Percentiles rank a stretch among this genome's conserved stretches.
Evolutionary conservation across 2,888 invertebrate genomes (phyloP).

Genomic region (Drosophila suboccidentalis): DNA sequence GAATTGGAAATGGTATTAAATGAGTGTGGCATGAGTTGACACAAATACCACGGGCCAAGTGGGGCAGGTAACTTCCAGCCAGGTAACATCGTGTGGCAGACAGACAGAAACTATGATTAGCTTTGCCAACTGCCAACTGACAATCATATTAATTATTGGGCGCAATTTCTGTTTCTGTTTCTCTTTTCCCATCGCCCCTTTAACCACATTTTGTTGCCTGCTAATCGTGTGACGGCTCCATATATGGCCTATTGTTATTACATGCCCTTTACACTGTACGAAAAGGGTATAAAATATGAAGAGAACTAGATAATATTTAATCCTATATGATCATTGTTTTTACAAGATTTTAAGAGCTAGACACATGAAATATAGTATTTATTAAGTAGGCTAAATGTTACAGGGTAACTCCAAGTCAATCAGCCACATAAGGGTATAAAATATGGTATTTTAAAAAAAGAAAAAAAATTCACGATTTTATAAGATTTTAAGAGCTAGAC

Average conservation of each 20-base stretch:
- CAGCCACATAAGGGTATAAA: background rate
- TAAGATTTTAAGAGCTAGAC: background rate
- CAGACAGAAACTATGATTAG: conserved; percentile 45
- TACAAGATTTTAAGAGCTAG: background rate
- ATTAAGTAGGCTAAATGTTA: background rate
- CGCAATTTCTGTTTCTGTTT: background rate
- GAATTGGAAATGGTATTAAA: conserved; percentile 29
- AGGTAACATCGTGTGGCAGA: conserved; percentile 3
- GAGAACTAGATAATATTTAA: background rate
- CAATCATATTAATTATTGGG: conserved; percentile 65
- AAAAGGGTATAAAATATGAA: background rate
- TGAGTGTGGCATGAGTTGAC: conserved; percentile 38
- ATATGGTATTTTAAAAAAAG: too few species aligned
- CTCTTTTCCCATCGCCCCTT: background rate
- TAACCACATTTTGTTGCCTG: background rate
- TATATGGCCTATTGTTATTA: conserved; percentile 17
- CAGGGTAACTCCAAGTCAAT: background rate
- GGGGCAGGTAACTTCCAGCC: conserved; percentile 20
- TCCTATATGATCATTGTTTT: background rate
- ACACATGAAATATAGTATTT: background rate
- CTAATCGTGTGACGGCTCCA: conserved; percentile 11
- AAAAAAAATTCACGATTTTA: too few species aligned
- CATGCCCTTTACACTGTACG: background rate
- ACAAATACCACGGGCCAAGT: conserved; percentile 18
- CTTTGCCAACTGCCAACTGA: conserved; percentile 29